Percentiles rank a stretch among this genome's conserved stretches.
These are phyloP conservation scores for Aphodius sticticus DNA, from an alignment of 2,888 invertebrate genomes.

Conservation along the genomic window DNA sequence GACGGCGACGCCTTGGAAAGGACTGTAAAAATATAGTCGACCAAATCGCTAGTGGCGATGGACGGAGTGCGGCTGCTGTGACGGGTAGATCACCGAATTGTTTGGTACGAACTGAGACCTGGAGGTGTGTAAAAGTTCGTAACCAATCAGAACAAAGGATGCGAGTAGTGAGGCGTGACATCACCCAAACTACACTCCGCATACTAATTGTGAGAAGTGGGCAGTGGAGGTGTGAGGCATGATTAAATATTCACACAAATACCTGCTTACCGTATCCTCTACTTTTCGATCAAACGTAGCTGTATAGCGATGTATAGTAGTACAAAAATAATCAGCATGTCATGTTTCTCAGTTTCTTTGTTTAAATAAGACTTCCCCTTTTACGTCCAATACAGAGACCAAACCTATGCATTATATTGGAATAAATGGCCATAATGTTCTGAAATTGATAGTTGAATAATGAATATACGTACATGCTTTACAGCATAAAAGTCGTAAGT, in stretches of 20 bases:
- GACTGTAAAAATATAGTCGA: constrained; percentile 35
- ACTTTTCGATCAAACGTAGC: not conserved
- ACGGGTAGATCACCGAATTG: constrained; percentile 47
- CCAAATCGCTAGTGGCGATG: constrained; percentile 37
- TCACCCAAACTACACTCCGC: constrained; percentile 35
- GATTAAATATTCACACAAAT: not conserved
- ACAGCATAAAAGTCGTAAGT: no score
- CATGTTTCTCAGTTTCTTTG: no score
- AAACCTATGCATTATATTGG: no score
- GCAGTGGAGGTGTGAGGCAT: constrained; percentile 4
- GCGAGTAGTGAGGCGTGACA: constrained; percentile 48
- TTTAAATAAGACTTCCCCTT: no score
- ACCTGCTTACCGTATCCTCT: not conserved
- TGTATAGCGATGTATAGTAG: no score
- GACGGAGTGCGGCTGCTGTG: constrained; percentile 16
- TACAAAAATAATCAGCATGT: no score
- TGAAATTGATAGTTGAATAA: no score
- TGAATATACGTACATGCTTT: no score
- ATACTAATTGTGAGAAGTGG: constrained; percentile 18
- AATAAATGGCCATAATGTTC: no score
- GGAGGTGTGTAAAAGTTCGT: constrained; percentile 50
- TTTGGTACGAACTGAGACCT: constrained; percentile 45
- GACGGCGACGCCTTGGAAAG: constrained; percentile 12
- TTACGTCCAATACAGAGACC: no score
- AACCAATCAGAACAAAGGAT: constrained; percentile 45